Base-by-base conservation (phyloP, 2,888 invertebrate genomes). In the Melanotus villosus region DNA sequence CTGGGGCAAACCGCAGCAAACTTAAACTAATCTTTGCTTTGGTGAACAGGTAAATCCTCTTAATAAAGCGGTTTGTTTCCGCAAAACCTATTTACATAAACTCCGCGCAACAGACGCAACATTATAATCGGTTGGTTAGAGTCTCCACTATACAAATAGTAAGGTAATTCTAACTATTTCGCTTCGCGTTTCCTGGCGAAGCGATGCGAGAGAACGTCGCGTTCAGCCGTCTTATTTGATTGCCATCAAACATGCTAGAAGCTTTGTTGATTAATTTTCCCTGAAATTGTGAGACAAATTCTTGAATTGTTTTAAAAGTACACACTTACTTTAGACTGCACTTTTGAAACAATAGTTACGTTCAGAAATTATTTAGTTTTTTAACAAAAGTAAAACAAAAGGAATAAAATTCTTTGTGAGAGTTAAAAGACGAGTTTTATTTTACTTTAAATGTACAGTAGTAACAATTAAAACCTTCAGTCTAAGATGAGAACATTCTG, bases 61-160 rank as follows among this genome's bases (percentile, higher is more conserved):
- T 79, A 78, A 78, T 79, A 78, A 76, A 76, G 77, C 75, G 78
- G 78, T 77, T 72, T 78, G 76, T 75, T 74, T 76, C 77, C 75
- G 69, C 73, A 77, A 60, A 65, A 75, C 76, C 76, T 78, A 78
- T 78, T 79, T 79, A 76, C 75, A 74, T 75, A 75, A 75, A 74
- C 72, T 73, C 65, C 71, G 65, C 58, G 57, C 65, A 65, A 66
- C 60, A 70, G 52, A 68, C 65, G 64, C 59, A 57, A 65, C 56
- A 47, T 47, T 58, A 65, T 65, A 56, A 57, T 65, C 65, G 65
- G 45, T 65, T 65, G 56, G 36, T 56, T 56, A 56, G 56, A 38
- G 36, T 38, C 36, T 38, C 5, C 38, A 36, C 56, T 56, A 38
- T 56, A 56, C 38, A 56, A 56, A 56, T 56, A 56, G 56, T 56